Percentiles rank a stretch among this genome's conserved stretches.
Conservation (phyloP, 2,113 vertebrate species). For the Cygnus atratus region DNA sequence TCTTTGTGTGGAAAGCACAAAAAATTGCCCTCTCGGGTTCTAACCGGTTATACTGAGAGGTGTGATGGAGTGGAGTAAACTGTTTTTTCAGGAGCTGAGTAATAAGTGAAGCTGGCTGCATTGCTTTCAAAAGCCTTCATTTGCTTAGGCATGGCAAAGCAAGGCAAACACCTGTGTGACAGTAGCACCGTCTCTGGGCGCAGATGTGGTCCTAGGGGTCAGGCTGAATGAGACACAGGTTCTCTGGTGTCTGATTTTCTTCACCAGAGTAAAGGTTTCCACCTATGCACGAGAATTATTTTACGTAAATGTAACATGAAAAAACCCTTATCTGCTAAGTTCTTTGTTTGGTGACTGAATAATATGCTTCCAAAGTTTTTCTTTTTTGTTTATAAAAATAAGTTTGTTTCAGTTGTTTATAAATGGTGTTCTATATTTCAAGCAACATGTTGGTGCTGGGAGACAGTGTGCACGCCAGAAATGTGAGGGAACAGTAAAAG, state of each 20-base stretch:
- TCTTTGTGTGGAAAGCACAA: background rate
- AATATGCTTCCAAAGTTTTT: background rate
- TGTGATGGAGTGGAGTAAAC: background rate
- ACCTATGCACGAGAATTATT: background rate
- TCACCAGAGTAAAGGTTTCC: background rate
- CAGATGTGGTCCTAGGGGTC: background rate
- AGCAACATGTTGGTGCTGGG: conserved; percentile 2
- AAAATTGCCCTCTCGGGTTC: background rate
- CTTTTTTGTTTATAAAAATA: conserved; percentile 5
- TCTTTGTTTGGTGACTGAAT: background rate
- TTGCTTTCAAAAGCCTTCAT: background rate
- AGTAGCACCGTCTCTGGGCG: background rate
- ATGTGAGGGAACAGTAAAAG: background rate
- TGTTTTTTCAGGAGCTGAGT: background rate
- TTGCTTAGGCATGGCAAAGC: background rate
- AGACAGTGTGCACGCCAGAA: background rate
- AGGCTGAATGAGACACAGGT: background rate
- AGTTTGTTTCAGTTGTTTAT: conserved; percentile 1
- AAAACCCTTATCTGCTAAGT: accelerated
- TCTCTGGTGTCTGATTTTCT: background rate
- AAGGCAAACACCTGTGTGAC: background rate
- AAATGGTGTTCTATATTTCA: conserved; percentile 28
- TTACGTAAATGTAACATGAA: background rate
- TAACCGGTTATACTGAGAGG: background rate
- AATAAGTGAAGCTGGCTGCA: background rate